Evolutionary conservation across 2,888 invertebrate genomes (phyloP).

Genomic region (Lasioglossum leucozonium): DNA sequence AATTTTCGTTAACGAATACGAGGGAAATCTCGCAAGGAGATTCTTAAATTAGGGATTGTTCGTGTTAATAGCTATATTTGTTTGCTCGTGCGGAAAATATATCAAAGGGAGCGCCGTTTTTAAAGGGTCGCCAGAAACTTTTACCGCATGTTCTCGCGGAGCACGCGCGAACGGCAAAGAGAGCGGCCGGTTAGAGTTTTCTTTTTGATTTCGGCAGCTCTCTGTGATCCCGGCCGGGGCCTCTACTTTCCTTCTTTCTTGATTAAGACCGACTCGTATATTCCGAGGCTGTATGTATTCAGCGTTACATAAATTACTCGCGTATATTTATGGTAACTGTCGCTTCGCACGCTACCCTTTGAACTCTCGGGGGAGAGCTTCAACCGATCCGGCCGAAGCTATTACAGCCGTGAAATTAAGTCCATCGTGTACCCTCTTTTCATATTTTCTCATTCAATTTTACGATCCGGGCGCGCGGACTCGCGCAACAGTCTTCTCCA

Average conservation of each 20-base stretch:
- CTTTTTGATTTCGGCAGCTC: conserved; percentile 11
- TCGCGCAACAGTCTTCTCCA: neutral
- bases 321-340: conserved; percentile 71
- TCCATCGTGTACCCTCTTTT: conserved; percentile 40
- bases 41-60: no score
- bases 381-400: conserved; percentile 31
- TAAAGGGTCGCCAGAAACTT: neutral
- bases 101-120: neutral
- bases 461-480: conserved; percentile 22
- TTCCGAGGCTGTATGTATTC: conserved; percentile 42
- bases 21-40: no score
- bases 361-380: conserved; percentile 56
- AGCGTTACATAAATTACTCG: conserved; percentile 62
- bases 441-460: conserved; percentile 48
- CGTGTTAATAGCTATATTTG: neutral
- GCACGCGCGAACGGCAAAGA: neutral
- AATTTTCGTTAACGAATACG: neutral
- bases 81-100: neutral
- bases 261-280: conserved; percentile 63
- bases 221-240: neutral
- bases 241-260: conserved; percentile 39
- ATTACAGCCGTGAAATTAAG: conserved; percentile 60
- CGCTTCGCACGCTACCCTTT: conserved; percentile 65
- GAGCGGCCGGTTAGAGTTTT: conserved; percentile 7
- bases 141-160: neutral